Percentiles rank a stretch among this genome's conserved stretches.
These are phyloP conservation scores for Cetoscarus ocellatus DNA, from an alignment of 2,797 vertebrate genomes.

Conservation along the genomic window DNA sequence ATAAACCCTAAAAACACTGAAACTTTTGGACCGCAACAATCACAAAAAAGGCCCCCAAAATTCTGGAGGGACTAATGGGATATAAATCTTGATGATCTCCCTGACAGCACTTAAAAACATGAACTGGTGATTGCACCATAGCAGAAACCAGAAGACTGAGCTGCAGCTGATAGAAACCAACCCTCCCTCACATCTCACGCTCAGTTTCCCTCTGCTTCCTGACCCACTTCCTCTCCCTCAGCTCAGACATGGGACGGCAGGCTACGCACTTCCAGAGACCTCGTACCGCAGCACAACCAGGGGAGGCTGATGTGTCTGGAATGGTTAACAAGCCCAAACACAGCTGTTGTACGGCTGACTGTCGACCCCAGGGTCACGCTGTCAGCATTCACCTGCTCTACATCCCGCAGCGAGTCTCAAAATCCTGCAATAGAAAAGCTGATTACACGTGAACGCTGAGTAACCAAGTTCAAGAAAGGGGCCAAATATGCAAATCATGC, in stretches of 20 bases:
- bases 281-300: constrained; percentile 41
- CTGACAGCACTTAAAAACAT: constrained; percentile 12
- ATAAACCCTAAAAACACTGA: too few relatives aligned
- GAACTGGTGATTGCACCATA: constrained; percentile 20
- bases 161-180: constrained; percentile 50
- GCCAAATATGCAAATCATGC: constrained; percentile 45
- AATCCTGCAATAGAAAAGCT: constrained; percentile 31
- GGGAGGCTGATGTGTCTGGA: constrained; percentile 52
- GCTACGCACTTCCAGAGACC: constrained; percentile 42
- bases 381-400: constrained; percentile 48
- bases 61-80: neutral
- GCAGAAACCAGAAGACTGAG: constrained; percentile 16
- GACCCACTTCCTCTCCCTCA: constrained; percentile 78
- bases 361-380: constrained; percentile 28
- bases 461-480: constrained; percentile 32
- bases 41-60: neutral
- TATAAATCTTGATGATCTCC: constrained; percentile 9
- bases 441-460: constrained; percentile 18
- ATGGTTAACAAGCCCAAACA: constrained; percentile 71
- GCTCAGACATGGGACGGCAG: constrained; percentile 48
- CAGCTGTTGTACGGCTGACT: constrained; percentile 45
- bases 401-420: constrained; percentile 9
- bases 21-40: too few relatives aligned
- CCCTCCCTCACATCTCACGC: constrained; percentile 61
- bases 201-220: constrained; percentile 77